Evolutionary conservation across 2,888 invertebrate species (phyloP).

Genomic region (Drosophila birchii): DNA sequence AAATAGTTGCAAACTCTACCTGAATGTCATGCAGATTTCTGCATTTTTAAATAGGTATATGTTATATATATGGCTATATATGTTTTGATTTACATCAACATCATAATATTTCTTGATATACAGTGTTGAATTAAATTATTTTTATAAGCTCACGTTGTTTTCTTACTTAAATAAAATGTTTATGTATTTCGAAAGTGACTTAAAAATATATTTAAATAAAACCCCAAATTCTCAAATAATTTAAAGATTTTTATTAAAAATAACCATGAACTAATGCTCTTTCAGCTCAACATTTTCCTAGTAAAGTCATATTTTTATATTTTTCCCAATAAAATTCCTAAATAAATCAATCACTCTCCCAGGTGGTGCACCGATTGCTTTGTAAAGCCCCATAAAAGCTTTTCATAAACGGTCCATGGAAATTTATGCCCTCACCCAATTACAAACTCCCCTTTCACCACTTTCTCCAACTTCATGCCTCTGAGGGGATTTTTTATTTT

Average conservation of each 20-base stretch:
- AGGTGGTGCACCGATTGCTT: neutral
- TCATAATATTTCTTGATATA: neutral
- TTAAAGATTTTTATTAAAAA: neutral
- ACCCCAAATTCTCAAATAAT: neutral
- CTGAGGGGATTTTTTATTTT: conserved; percentile 26
- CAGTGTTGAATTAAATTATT: too few relatives aligned
- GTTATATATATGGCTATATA: too few relatives aligned
- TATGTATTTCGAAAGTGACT: too few relatives aligned
- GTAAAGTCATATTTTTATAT: too few relatives aligned
- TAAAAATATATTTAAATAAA: too few relatives aligned
- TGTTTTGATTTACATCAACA: neutral
- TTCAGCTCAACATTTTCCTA: too few relatives aligned
- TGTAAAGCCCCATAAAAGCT: neutral
- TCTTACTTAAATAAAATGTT: too few relatives aligned
- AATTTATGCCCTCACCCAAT: conserved; percentile 22
- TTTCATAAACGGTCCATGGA: conserved; percentile 3
- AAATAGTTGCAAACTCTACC: neutral
- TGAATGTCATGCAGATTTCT: neutral
- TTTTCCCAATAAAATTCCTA: neutral
- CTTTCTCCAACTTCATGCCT: conserved; percentile 10
- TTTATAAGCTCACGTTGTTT: too few relatives aligned
- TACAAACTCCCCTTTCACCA: conserved; percentile 6
- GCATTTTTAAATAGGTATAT: neutral
- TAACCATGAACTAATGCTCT: neutral
- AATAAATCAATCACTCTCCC: neutral